Conservation (phyloP, 2,113 vertebrate species). For the Psittacula cyanocephala region DNA sequence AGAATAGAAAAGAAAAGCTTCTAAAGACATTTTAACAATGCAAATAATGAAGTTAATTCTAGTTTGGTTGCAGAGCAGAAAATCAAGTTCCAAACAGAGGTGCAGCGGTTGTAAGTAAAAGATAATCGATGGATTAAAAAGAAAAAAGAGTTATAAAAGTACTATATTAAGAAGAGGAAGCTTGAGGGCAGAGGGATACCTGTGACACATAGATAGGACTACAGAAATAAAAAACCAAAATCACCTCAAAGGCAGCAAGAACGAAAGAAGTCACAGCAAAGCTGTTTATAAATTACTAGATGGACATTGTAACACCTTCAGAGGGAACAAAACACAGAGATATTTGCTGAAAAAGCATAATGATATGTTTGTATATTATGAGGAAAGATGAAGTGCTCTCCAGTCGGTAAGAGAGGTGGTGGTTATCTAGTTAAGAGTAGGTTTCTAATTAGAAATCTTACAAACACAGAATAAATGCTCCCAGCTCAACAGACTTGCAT, state of each 20-base stretch:
- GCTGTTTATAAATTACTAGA: background rate
- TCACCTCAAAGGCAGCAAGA: background rate
- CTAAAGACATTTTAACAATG: background rate
- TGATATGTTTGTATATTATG: background rate
- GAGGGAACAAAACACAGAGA: background rate
- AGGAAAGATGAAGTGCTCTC: background rate
- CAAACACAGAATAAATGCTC: background rate
- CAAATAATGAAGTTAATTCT: background rate
- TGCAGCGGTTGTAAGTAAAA: background rate
- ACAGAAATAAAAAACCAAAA: background rate
- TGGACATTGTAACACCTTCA: background rate
- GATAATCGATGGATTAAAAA: background rate
- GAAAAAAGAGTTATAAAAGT: background rate
- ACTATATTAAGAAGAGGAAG: background rate
- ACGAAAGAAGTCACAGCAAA: background rate
- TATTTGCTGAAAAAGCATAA: background rate
- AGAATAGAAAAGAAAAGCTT: background rate
- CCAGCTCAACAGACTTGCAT: background rate
- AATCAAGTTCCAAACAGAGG: background rate
- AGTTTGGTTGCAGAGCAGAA: background rate
- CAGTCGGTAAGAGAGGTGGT: background rate
- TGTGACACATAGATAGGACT: background rate
- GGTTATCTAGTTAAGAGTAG: background rate
- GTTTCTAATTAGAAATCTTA: background rate
- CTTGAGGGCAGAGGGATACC: background rate